Evolutionary conservation across 2,888 invertebrate genomes (phyloP), one percentile per base, ranked within the genome.

Genomic region (Archips xylosteana): DNA sequence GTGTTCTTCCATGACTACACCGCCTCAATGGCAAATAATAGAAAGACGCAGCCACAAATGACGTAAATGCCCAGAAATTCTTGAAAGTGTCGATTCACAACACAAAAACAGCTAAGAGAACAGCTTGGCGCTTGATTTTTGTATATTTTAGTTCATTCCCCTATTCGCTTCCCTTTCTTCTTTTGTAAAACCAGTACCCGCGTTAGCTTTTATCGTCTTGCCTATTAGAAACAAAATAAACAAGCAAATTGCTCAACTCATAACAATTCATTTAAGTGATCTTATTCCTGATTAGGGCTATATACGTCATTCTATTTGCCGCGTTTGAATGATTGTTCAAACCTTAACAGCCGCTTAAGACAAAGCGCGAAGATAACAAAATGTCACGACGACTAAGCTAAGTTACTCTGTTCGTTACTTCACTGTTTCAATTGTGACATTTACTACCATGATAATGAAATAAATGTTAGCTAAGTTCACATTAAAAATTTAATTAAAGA

Each of bases 341-440:
- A 45, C 54, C 57, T 23, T 32, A 47, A 49, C 60, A 32, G 23
- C 60, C 60, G 23, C 61, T 64, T 65, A 74, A 69, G 69, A 74
- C 74, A 70, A 70, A 70, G 65, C 60, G 59, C 39, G 69, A 65
- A 69, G 73, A 74, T 74, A 74, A 70, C 54, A 51, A 74, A 74
- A 70, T 70, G 74, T 74, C 70, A 74, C 64, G 65, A 65, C 65
- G 60, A 60, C 69, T 74, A 69, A 61, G 65, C 65, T 15, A 15
- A 32, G 49, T 39, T 59, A 67, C 42, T 61, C 64, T 36, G 13
- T 54, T 62, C 66, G n/a, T 66, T 66, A 66, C 51, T 67, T 67
- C 67, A 23, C 68, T 62, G 62, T 72, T 68, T 57, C n/a, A 9
- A 59, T 72, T 71, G 71, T 67, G 71, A 12, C 61, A 71, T 61